Conservation (phyloP, 2,888 invertebrate species). For the Melolontha melolontha region DNA sequence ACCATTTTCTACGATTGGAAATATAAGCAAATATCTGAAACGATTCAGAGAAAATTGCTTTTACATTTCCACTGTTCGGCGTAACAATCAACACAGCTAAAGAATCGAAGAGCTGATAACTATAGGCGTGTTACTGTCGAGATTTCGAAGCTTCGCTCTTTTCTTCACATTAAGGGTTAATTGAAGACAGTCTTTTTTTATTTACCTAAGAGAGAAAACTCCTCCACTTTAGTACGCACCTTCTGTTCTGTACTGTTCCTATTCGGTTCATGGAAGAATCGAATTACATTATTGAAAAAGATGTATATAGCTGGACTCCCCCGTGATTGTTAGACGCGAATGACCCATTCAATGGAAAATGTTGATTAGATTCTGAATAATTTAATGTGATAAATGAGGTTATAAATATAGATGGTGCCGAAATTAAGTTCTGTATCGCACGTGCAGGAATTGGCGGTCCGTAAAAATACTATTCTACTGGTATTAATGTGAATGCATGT, state of each 20-base stretch:
- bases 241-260: background rate
- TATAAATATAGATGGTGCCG: conserved; percentile 41
- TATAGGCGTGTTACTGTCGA: conserved; percentile 12
- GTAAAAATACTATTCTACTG: conserved; percentile 13
- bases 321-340: conserved; percentile 35
- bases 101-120: conserved; percentile 5
- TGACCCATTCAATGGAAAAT: conserved; percentile 42
- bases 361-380: conserved; percentile 43
- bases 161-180: conserved; percentile 31
- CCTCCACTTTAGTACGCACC: background rate
- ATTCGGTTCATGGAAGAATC: conserved; percentile 31
- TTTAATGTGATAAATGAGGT: conserved; percentile 40
- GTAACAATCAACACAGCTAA: conserved; percentile 11
- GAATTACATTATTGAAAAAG: conserved; percentile 42
- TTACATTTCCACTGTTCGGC: conserved; percentile 6
- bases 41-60: conserved; percentile 22
- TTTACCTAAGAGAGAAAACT: conserved; percentile 21
- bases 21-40: conserved; percentile 4
- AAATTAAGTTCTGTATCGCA: conserved; percentile 35
- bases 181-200: conserved; percentile 31
- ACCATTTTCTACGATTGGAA: too few relatives aligned
- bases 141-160: conserved; percentile 10
- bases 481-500: conserved; percentile 3
- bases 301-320: conserved; percentile 11
- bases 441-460: conserved; percentile 16